These are phyloP conservation scores for Lasiurus cinereus DNA, from an alignment of 2,113 vertebrate species.

Conservation along the genomic window DNA sequence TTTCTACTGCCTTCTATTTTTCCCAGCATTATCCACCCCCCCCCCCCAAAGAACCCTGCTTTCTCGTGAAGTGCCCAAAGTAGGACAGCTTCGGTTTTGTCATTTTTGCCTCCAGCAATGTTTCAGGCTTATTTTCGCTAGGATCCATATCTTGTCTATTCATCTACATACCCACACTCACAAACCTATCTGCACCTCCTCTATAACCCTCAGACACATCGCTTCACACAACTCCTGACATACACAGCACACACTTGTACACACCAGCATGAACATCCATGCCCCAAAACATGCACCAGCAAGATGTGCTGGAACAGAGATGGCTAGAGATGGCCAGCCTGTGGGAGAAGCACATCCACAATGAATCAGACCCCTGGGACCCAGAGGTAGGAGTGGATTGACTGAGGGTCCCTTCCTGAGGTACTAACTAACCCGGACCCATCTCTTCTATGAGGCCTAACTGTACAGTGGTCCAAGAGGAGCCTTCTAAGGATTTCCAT, in stretches of 20 bases:
- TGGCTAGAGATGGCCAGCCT: not conserved
- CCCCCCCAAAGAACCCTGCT: too few species aligned
- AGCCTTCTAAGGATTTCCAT: not conserved
- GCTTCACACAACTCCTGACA: not conserved
- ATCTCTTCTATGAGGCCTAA: not conserved
- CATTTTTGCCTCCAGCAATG: not conserved
- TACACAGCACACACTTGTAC: not conserved
- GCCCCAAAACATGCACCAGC: not conserved
- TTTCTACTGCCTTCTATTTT: not conserved
- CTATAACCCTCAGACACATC: not conserved
- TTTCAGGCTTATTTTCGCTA: not conserved
- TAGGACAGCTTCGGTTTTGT: not conserved
- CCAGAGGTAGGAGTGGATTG: not conserved
- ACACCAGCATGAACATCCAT: rapidly evolving
- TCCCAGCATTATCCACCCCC: not conserved
- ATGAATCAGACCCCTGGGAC: not conserved
- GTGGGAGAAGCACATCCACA: not conserved
- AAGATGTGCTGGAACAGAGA: not conserved
- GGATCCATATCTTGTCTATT: not conserved
- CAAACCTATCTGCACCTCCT: not conserved
- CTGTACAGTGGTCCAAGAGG: not conserved
- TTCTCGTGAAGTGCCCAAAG: not conserved
- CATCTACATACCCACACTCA: not conserved
- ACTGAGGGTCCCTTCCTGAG: not conserved
- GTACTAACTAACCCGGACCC: not conserved